Evolutionary conservation across 2,888 invertebrate genomes (phyloP), one percentile per base, ranked within the genome.

Genomic region (Apamea crenata): DNA sequence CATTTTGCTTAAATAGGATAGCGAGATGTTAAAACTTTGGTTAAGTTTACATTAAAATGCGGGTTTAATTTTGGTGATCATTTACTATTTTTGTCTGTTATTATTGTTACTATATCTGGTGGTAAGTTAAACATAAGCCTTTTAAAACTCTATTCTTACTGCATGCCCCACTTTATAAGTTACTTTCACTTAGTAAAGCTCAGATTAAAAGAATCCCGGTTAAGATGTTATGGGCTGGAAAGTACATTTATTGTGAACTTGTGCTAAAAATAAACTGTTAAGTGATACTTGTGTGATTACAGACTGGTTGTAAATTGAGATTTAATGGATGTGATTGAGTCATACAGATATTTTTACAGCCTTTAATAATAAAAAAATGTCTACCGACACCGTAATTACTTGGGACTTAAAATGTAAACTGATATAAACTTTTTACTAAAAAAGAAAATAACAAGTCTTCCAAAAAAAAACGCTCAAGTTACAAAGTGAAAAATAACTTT

Each of bases 141-240:
- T 59, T 36, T 40, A 36, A 18, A 12, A 59, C n/a, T 36, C 36
- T 36, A 10, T 36, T n/a, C 18, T 59, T 14, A 63, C n/a, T 40
- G n/a, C n/a, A 8, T 63, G 85, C 16, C 36, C 84, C n/a, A 88
- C 78, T 87, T 88, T 68, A 21, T 10, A 68, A 70, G 47, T 18
- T 18, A 87, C 88, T 88, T 88, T 88, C 87, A 84, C 88, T 84
- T 61, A 68, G 36, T 68, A 70, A 68, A 82, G 53, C 76, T 76
- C 14, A 29, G 47, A 78, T 83, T 77, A 79, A 69, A 73, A 77
- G 40, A 83, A 87, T 77, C 74, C 68, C 83, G 77, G 75, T 79
- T 78, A 84, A 72, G 21, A 18, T 21, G 21, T 74, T 76, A 76
- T 69, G 14, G 69, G 25, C 65, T 44, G 18, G 70, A 70, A 75